These are phyloP conservation scores for Machaerirhynchus nigripectus DNA, from an alignment of 2,113 vertebrate genomes.

Conservation along the genomic window DNA sequence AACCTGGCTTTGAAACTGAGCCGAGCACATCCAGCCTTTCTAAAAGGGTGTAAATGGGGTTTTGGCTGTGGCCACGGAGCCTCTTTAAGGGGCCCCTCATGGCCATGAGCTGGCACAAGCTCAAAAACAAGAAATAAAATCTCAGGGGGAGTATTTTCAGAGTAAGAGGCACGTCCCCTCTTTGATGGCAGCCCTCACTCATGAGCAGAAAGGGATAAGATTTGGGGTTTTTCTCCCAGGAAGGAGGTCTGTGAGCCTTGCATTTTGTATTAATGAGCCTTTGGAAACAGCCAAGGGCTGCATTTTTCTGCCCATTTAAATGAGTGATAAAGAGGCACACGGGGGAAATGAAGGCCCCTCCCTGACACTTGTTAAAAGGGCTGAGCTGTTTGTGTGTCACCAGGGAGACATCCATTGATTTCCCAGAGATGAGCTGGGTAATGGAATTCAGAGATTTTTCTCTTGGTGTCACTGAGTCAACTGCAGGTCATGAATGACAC, in stretches of 20 bases:
- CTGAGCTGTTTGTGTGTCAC: background rate
- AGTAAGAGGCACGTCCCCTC: background rate
- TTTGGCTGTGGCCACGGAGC: background rate
- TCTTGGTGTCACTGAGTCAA: background rate
- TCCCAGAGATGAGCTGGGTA: background rate
- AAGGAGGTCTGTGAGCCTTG: background rate
- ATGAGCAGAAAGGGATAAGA: background rate
- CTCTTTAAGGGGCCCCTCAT: background rate
- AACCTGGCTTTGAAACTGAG: background rate
- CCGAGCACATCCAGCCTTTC: background rate
- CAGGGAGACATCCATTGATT: slow-evolving; percentile 22
- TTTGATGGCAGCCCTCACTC: background rate
- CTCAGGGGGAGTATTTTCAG: background rate
- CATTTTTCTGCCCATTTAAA: background rate
- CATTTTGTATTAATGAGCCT: background rate
- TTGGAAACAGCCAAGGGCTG: background rate
- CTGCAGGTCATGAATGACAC: background rate
- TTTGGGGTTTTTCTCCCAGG: fast-evolving
- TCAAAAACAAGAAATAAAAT: background rate
- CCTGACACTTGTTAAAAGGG: slow-evolving; percentile 4
- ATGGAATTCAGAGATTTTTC: slow-evolving; percentile 16
- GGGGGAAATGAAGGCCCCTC: background rate
- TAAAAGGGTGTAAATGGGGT: background rate
- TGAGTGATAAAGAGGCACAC: background rate
- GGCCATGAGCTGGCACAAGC: background rate